phyloP scores from a whole-genome alignment of 2,113 vertebrate genomes.

The Cacatua alba region DNA sequence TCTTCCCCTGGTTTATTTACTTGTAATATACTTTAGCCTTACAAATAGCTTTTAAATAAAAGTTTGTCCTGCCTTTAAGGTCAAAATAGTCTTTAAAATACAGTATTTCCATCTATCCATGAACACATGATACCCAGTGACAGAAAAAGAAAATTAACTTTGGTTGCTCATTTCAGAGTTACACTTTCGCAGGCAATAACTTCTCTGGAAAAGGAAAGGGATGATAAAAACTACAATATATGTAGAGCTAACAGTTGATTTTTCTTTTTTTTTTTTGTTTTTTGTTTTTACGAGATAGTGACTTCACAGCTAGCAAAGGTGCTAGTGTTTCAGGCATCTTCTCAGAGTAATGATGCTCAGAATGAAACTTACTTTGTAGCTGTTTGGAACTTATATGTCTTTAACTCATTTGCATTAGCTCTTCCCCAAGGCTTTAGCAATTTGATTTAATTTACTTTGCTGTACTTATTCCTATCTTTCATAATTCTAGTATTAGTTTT shows the following conservation, averaged over 20 bases:
- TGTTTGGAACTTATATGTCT: not conserved
- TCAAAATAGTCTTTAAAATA: conserved; percentile 19
- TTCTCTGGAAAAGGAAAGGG: not conserved
- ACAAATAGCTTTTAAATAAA: conserved; percentile 9
- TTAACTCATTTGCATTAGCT: conserved; percentile 19
- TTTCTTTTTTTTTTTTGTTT: accelerated
- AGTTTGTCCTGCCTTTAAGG: conserved; percentile 25
- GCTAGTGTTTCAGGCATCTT: not conserved
- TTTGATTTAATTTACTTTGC: conserved; percentile 58
- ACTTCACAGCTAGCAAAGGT: not conserved
- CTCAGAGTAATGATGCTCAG: not conserved
- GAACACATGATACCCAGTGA: not conserved
- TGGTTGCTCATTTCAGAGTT: not conserved
- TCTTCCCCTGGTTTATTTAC: conserved; percentile 4
- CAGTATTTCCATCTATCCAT: not conserved
- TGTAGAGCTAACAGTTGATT: not conserved
- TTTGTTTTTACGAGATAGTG: not conserved
- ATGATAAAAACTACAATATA: not conserved
- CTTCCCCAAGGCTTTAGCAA: conserved; percentile 11
- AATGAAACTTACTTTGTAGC: not conserved
- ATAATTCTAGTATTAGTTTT: conserved; percentile 10
- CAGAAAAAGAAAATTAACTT: conserved; percentile 16
- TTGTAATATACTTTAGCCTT: not conserved
- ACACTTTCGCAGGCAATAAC: not conserved
- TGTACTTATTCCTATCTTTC: not conserved